Percentiles rank a stretch among this genome's conserved stretches.
These are phyloP conservation scores for Temnothorax ravouxi DNA, from an alignment of 2,888 invertebrate genomes.

Conservation along the genomic window DNA sequence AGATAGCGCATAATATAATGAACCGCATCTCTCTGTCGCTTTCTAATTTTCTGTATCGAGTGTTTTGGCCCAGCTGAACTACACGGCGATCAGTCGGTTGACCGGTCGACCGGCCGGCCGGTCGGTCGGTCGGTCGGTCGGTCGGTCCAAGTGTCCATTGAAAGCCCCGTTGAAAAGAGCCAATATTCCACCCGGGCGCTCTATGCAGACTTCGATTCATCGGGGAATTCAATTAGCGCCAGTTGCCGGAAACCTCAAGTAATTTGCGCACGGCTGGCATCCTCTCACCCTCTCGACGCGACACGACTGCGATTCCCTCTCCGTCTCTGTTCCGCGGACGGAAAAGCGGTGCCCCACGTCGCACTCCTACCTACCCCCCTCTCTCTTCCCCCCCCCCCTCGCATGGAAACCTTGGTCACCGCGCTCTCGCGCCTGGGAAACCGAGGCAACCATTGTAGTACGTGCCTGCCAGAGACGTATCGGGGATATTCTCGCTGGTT, in stretches of 20 bases:
- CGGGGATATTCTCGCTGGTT: conserved; percentile 42
- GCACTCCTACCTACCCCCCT: not conserved
- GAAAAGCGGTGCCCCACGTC: not conserved
- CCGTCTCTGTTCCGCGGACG: conserved; percentile 13
- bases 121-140: not conserved
- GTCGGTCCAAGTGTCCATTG: conserved; percentile 68
- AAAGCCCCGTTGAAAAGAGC: conserved; percentile 80
- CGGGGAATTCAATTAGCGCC: conserved; percentile 85
- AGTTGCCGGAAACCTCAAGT: conserved; percentile 85
- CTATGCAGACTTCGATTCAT: conserved; percentile 83
- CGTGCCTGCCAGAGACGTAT: conserved; percentile 48
- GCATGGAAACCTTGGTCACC: conserved; percentile 20
- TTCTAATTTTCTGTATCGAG: conserved; percentile 25
- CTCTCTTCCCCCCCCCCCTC: not conserved
- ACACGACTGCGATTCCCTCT: conserved; percentile 30
- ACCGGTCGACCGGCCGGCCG: not conserved
- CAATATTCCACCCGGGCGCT: conserved; percentile 81
- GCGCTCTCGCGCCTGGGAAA: conserved; percentile 50
- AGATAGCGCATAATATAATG: conserved; percentile 1
- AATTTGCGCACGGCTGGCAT: conserved; percentile 78
- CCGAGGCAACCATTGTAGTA: conserved; percentile 48
- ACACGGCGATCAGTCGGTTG: conserved; percentile 14
- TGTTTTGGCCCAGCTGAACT: conserved; percentile 29
- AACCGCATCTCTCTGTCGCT: not conserved
- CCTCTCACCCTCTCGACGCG: conserved; percentile 42